Percentiles rank a stretch among this genome's conserved stretches.
phyloP scores from a whole-genome alignment of 2,113 vertebrate genomes.

The Ammodytes marinus region DNA sequence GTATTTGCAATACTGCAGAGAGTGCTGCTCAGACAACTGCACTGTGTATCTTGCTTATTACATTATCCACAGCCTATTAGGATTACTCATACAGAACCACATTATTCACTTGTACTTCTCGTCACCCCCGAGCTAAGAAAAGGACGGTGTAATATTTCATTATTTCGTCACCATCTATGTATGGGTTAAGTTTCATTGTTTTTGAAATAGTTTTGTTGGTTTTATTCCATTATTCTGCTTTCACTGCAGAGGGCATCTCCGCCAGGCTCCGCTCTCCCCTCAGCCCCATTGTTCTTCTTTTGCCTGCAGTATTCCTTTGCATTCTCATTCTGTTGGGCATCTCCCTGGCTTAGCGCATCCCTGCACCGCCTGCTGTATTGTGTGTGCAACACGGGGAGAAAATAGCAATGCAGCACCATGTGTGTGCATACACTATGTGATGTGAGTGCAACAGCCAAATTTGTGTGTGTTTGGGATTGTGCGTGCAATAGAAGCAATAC shows the following conservation, averaged over 20 bases:
- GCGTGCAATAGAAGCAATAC: neutral
- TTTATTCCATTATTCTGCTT: conserved; percentile 66
- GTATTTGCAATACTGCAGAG: conserved; percentile 48
- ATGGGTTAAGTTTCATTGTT: conserved; percentile 71
- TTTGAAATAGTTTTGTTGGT: conserved; percentile 59
- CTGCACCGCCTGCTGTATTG: conserved; percentile 54
- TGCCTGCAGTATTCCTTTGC: conserved; percentile 71
- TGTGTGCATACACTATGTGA: conserved; percentile 26
- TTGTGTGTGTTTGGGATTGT: conserved; percentile 16
- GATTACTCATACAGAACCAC: conserved; percentile 48
- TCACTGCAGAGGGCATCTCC: conserved; percentile 60
- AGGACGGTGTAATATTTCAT: conserved; percentile 56
- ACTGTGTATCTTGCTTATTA: conserved; percentile 55
- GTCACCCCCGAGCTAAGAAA: conserved; percentile 57
- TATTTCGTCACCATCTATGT: conserved; percentile 71
- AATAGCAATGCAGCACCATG: conserved; percentile 21
- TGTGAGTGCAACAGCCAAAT: neutral
- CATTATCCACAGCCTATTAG: conserved; percentile 59
- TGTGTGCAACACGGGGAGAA: conserved; percentile 36
- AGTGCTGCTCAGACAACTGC: conserved; percentile 33
- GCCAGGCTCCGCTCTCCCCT: conserved; percentile 65
- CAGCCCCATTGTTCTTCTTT: conserved; percentile 64
- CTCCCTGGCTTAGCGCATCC: conserved; percentile 50
- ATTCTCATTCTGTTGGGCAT: conserved; percentile 72
- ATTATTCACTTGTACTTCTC: conserved; percentile 64